A percentile compares a stretch with the other conserved stretches of the same genome.
Evolutionary conservation across 2,113 vertebrate genomes (phyloP).

Genomic region (Pteruthius melanotis): DNA sequence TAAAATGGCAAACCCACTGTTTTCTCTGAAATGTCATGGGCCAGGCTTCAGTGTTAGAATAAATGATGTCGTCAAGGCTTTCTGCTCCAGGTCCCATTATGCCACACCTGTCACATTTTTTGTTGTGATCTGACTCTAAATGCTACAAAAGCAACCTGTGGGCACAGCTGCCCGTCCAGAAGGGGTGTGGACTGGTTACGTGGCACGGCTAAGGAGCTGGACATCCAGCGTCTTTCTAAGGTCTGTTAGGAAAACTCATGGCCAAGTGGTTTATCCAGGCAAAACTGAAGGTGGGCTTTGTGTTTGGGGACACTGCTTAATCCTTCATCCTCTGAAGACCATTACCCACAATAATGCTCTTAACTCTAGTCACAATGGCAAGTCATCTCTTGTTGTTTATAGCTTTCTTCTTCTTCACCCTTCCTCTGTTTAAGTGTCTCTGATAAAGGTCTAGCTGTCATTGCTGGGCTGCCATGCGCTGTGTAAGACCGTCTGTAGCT

Average conservation of each 20-base stretch:
- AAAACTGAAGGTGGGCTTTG: not conserved
- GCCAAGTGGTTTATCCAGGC: not conserved
- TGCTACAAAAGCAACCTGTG: not conserved
- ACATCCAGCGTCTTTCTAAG: not conserved
- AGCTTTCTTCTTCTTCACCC: not conserved
- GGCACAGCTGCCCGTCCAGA: not conserved
- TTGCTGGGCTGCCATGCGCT: not conserved
- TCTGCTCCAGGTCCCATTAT: not conserved
- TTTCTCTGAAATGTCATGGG: not conserved
- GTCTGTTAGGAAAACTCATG: not conserved
- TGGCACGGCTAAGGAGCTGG: not conserved
- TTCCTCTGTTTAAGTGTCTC: not conserved
- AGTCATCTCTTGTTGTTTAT: not conserved
- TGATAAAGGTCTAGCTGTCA: not conserved
- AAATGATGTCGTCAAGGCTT: not conserved
- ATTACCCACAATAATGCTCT: not conserved
- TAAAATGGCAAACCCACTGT: not conserved
- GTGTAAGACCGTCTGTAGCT: not conserved
- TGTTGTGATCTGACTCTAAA: not conserved
- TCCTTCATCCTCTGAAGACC: not conserved
- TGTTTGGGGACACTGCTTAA: not conserved
- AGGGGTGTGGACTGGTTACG: fast-evolving
- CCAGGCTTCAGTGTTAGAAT: not conserved
- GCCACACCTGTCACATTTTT: not conserved
- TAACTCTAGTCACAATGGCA: not conserved